Evolutionary conservation across 2,888 invertebrate genomes (phyloP).

Genomic region (Dione juno): DNA sequence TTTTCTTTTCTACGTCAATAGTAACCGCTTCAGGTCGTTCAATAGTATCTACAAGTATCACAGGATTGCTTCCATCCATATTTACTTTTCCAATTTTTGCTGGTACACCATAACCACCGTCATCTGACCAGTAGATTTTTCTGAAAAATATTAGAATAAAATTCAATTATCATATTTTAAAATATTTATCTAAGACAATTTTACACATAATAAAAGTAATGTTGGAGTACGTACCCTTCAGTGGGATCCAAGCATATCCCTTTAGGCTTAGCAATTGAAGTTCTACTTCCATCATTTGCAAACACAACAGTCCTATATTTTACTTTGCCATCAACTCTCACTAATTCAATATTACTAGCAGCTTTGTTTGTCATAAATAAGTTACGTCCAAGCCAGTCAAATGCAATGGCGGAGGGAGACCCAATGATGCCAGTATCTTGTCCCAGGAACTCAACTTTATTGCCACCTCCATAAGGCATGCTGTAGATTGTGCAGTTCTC

Average conservation of each 20-base stretch:
- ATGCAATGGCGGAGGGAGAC: slow-evolving; percentile 94
- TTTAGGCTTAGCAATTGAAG: slow-evolving; percentile 94
- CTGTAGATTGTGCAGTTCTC: slow-evolving; percentile 94
- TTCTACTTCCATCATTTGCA: slow-evolving; percentile 93
- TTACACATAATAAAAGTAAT: neutral
- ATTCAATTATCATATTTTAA: neutral
- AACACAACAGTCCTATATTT: slow-evolving; percentile 93
- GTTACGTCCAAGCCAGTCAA: slow-evolving; percentile 98
- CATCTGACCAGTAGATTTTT: slow-evolving; percentile 97
- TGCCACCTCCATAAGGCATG: slow-evolving; percentile 93
- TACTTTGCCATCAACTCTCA: slow-evolving; percentile 92
- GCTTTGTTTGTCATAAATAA: slow-evolving; percentile 95
- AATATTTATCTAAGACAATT: neutral
- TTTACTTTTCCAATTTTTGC: slow-evolving; percentile 95
- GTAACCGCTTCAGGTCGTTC: slow-evolving; percentile 92
- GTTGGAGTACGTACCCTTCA: slow-evolving; percentile 89
- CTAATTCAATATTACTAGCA: slow-evolving; percentile 95
- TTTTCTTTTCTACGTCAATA: slow-evolving; percentile 91
- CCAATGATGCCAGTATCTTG: slow-evolving; percentile 93
- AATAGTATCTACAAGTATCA: slow-evolving; percentile 87
- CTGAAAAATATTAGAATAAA: slow-evolving; percentile 65
- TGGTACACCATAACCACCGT: slow-evolving; percentile 94
- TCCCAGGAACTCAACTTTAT: slow-evolving; percentile 89
- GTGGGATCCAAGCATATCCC: slow-evolving; percentile 95
- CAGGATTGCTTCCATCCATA: slow-evolving; percentile 95